Conservation (phyloP, 2,113 vertebrate genomes). For the Ageneiosus marmoratus region DNA sequence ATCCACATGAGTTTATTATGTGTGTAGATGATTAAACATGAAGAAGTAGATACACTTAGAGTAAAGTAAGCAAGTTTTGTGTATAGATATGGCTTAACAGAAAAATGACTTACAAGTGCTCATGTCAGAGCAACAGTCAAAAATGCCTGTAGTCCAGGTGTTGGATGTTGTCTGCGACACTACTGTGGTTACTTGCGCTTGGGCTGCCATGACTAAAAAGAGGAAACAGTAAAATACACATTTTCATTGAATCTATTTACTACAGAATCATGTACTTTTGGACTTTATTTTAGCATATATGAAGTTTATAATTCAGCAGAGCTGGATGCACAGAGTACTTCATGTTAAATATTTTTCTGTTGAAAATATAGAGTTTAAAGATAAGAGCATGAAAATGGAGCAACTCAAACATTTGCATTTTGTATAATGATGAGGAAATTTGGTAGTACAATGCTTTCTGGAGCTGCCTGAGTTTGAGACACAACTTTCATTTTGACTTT, state of each 20-base stretch:
- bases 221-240: neutral
- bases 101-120: constrained; percentile 65
- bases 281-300: neutral
- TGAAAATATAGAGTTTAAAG: no score
- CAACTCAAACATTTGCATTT: no score
- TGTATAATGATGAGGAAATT: no score
- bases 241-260: neutral
- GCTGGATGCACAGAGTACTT: neutral
- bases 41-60: neutral
- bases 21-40: neutral
- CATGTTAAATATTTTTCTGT: no score
- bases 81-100: neutral
- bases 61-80: neutral
- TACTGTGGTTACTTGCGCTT: constrained; percentile 51
- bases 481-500: no score
- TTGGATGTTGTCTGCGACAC: neutral
- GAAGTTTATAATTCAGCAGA: neutral
- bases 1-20: neutral
- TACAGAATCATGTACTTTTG: neutral
- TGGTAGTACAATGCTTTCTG: no score
- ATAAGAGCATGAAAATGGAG: no score
- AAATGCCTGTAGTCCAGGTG: constrained; percentile 67
- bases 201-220: constrained; percentile 57
- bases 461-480: no score
- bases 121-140: constrained; percentile 69